A percentile compares a stretch with the other conserved stretches of the same genome.
Evolutionary conservation across 2,797 vertebrate genomes (phyloP).

Genomic region (Leontopithecus rosalia): DNA sequence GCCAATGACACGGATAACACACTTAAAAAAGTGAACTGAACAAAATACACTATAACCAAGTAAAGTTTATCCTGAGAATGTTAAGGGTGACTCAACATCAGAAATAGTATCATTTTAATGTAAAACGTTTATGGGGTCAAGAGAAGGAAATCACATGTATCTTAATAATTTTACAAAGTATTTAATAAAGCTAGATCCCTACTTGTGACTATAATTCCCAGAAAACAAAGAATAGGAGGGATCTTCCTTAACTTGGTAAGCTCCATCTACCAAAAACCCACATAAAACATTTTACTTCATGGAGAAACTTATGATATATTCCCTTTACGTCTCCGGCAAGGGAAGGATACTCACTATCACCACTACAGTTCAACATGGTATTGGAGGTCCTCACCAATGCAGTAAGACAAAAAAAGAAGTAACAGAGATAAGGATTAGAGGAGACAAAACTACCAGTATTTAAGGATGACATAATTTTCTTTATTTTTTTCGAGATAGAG

Average conservation of each 20-base stretch:
- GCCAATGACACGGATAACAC: neutral
- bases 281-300: neutral
- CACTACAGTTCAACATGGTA: neutral
- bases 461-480: neutral
- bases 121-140: neutral
- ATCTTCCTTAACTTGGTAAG: slow-evolving; percentile 18
- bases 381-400: neutral
- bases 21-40: neutral
- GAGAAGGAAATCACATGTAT: neutral
- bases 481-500: too few relatives aligned
- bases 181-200: neutral
- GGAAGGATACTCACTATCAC: neutral
- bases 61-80: neutral
- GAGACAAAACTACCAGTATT: slow-evolving; percentile 29
- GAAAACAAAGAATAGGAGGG: neutral
- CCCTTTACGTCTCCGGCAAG: neutral
- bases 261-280: neutral
- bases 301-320: neutral
- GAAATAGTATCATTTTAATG: neutral
- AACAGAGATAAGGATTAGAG: neutral
- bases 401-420: neutral
- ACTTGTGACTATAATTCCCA: slow-evolving; percentile 28
- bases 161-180: neutral
- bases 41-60: neutral
- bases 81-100: neutral